Evolutionary conservation across 2,888 invertebrate species (phyloP), one percentile per base, ranked within the genome.

Genomic region (Elysia crispata): DNA sequence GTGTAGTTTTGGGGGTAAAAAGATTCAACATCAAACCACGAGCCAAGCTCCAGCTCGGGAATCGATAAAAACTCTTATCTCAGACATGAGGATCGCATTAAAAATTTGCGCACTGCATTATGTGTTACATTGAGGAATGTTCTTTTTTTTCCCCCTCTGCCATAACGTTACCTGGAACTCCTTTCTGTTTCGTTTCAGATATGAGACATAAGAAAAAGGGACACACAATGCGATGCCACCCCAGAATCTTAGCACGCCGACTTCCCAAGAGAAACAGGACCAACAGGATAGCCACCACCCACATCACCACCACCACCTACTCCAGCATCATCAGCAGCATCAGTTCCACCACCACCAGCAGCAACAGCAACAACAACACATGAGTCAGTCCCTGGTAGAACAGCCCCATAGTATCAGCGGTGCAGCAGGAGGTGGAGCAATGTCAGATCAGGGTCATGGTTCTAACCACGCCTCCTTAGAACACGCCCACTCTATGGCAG

Each of bases 251-350:
- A 73, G 25, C 62, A 60, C 72, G 67, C 73, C 76, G 49, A 33
- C 66, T 33, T 73, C 72, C 15, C 81, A 81, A 18, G 78, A 79
- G n/a, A 77, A 82, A 20, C 76, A 73, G 23, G 70, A 81, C 6
- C 41, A 41, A 11, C 41, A 41, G 11, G 41, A 41, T 3, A 3
- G 11, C 41, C 41, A 41, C 41, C 41, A 41, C 11, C 41, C 41
- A 3, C 41, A 41, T 11, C 41, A 41, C 11, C 41, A 3, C 41
- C 41, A 41, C 41, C 41, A 41, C 41, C 41, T 41, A 41, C 41
- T 41, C 41, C 41, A 41, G 41, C 41, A 41, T 3, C 41, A 41
- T 41, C 41, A 41, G 41, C 41, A 41, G 41, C 41, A 41, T 41
- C 41, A 41, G 41, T 41, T 41, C 41, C 41, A 41, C 41, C 41